phyloP scores from a whole-genome alignment of 2,797 vertebrate species.

The Ciconia nigra region DNA sequence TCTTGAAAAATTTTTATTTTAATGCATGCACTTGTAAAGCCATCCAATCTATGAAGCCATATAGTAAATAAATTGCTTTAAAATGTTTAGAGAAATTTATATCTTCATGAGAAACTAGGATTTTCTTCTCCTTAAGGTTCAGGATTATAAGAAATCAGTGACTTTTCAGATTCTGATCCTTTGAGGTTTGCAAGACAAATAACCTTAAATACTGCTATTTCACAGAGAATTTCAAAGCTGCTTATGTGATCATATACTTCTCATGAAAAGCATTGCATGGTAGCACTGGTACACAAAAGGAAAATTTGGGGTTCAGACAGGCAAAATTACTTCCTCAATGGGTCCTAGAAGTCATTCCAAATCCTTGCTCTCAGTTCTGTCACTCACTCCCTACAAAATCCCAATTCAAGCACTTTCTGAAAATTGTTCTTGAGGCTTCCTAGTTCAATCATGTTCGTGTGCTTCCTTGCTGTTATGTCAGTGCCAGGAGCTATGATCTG shows the following conservation, averaged over 20 bases:
- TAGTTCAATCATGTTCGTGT: not conserved
- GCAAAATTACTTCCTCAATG: not conserved
- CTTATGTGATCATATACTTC: not conserved
- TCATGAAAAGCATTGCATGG: not conserved
- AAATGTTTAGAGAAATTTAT: not conserved
- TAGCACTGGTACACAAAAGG: not conserved
- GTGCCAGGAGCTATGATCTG: slow-evolving; percentile 2
- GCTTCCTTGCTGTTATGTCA: not conserved
- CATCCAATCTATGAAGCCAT: not conserved
- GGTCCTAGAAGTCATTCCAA: not conserved
- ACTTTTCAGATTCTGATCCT: not conserved
- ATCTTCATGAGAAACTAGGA: not conserved
- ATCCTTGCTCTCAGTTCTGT: not conserved
- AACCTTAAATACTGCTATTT: not conserved
- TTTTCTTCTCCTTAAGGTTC: not conserved
- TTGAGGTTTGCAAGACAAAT: not conserved
- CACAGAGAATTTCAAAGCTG: not conserved
- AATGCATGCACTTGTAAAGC: not conserved
- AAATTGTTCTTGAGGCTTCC: not conserved
- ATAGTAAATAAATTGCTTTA: not conserved
- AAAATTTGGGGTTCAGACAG: not conserved
- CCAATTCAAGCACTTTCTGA: not conserved
- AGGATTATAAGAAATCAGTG: not conserved
- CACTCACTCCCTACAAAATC: not conserved
- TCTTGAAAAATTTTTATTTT: not conserved